These are phyloP conservation scores for Epistrophe grossulariae DNA, from an alignment of 2,888 invertebrate genomes.

Conservation along the genomic window DNA sequence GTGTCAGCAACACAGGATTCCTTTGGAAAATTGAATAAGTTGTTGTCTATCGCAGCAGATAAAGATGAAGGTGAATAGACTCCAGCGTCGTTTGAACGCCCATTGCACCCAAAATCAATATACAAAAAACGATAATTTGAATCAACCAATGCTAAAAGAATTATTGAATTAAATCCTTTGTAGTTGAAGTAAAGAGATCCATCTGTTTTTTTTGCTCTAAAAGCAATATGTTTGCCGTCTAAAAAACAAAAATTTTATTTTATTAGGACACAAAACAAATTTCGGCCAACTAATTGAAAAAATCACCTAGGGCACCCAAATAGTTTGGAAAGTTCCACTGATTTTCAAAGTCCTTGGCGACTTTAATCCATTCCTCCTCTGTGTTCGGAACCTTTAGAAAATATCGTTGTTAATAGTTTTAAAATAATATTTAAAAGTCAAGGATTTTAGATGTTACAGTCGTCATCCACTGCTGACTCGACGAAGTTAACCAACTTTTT, in stretches of 20 bases:
- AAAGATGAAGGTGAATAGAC: neutral
- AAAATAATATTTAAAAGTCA: too few relatives aligned
- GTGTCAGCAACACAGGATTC: neutral
- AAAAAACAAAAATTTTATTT: too few relatives aligned
- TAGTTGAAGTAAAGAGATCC: neutral
- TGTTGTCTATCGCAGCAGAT: neutral
- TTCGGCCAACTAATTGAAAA: neutral
- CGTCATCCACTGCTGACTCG: too few relatives aligned
- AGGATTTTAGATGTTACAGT: too few relatives aligned
- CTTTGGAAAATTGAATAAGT: neutral
- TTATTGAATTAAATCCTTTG: neutral
- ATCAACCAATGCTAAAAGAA: neutral
- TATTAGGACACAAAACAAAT: too few relatives aligned
- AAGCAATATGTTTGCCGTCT: neutral
- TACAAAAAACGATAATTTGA: neutral
- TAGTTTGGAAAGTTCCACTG: neutral
- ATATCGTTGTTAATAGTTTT: neutral
- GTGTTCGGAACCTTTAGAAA: neutral
- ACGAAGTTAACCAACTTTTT: too few relatives aligned
- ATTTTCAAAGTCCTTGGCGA: neutral
- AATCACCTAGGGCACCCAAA: neutral
- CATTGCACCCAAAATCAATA: neutral
- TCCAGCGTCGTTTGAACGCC: constrained; percentile 1
- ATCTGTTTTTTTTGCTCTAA: neutral
- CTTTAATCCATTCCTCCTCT: too few relatives aligned